Evolutionary conservation across 1,140 invertebrate genomes (phyloP), one percentile per base, ranked within the genome.

Genomic region (Eupeodes corollae): DNA sequence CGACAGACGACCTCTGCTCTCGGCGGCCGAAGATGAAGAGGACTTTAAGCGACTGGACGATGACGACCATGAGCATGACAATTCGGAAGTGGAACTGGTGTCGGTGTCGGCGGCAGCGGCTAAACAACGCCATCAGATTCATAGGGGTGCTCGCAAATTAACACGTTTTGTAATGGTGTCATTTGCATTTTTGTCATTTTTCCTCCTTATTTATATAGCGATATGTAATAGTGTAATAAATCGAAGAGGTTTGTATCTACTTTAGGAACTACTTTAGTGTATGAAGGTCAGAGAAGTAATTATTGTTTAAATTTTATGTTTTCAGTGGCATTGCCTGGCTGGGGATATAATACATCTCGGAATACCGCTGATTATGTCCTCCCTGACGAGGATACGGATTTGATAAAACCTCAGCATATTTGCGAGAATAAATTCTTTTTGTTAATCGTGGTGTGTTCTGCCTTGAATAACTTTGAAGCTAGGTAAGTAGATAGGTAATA

Each of bases 401-500:
- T 84, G 40, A 74, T 86, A 54, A 74, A 75, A 55, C 80, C 80
- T 8, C 71, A 61, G 37, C 60, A 73, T 42, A 68, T 80, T 37
- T 88, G 82, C 68, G 56, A 54, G 9, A 67, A 56, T 62, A 70
- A 58, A 41, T 59, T 57, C 8, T 81, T 83, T 57, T 64, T 89
- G 15, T 66, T 88, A 6, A 79, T 90, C 45, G 73, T 87, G 14
- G 78, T 89, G 1, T 84, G 79, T 58, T 87, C 86, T 0, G 75
- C 81, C 9, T 77, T 84, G 1, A 56, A 59, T 1, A 82, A 89
- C 69, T 75, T 82, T 48, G 73, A 79, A 30, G 72, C 75, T 38
- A 70, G 65, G 54, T 56, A 41, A 39, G 46, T 43, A 13, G 11
- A 37, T 35, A 18, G 41, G 3, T 18, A 26, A 26, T 26, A 5